Conservation (phyloP, 2,797 vertebrate species). For the Onychomys arenicola region DNA sequence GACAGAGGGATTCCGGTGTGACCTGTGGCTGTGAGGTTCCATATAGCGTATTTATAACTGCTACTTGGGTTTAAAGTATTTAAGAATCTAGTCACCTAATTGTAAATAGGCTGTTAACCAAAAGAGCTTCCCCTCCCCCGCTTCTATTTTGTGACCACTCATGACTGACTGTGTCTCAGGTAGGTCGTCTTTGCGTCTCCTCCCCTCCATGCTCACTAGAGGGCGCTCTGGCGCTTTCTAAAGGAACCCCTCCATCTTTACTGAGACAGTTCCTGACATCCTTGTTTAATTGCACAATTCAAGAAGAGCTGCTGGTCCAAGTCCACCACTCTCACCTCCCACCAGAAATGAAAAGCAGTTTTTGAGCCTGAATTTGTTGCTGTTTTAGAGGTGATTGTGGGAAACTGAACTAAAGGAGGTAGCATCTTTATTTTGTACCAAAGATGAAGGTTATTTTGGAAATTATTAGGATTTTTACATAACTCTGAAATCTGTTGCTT, state of each 20-base stretch:
- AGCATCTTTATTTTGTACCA: slow-evolving; percentile 83
- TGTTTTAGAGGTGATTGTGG: slow-evolving; percentile 76
- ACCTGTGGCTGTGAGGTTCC: slow-evolving; percentile 75
- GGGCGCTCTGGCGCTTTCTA: slow-evolving; percentile 76
- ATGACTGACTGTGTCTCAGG: neutral
- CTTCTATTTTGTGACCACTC: slow-evolving; percentile 62
- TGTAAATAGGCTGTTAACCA: slow-evolving; percentile 84
- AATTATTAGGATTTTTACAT: slow-evolving; percentile 81
- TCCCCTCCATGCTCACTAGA: slow-evolving; percentile 70
- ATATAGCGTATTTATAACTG: slow-evolving; percentile 84
- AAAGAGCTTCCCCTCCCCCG: slow-evolving; percentile 78
- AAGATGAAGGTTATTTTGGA: slow-evolving; percentile 84
- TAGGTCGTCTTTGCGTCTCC: slow-evolving; percentile 64
- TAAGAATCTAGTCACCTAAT: slow-evolving; percentile 80
- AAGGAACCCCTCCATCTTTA: neutral
- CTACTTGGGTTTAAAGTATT: slow-evolving; percentile 87
- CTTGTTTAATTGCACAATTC: neutral
- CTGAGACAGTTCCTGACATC: slow-evolving; percentile 35
- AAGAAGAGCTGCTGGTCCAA: slow-evolving; percentile 75
- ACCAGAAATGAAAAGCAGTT: slow-evolving; percentile 69
- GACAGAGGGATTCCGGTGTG: slow-evolving; percentile 26
- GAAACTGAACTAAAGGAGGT: slow-evolving; percentile 78
- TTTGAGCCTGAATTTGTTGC: no score
- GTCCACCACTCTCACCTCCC: slow-evolving; percentile 68
- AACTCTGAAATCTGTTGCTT: slow-evolving; percentile 80